Evolutionary conservation across 2,113 vertebrate genomes (phyloP).

Genomic region (Perca fluviatilis): DNA sequence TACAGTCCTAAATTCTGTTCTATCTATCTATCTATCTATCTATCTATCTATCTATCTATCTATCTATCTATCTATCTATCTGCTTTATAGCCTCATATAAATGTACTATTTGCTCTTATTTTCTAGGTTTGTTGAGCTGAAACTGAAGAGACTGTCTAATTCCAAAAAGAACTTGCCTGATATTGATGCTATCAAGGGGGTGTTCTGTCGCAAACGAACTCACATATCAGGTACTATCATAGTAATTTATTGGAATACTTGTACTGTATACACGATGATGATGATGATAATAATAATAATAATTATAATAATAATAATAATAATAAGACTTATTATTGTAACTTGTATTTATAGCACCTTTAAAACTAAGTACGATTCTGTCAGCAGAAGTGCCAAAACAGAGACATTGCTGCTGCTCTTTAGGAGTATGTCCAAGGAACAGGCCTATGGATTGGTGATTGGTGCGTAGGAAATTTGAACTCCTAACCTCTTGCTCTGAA

Average conservation of each 20-base stretch:
- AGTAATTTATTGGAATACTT: background rate
- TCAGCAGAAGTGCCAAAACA: too few species aligned
- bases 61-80: background rate
- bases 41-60: background rate
- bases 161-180: constrained; percentile 43
- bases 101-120: background rate
- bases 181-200: constrained; percentile 46
- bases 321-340: too few species aligned
- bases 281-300: too few species aligned
- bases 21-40: too few species aligned
- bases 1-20: constrained; percentile 14
- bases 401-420: too few species aligned
- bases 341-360: too few species aligned
- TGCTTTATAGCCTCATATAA: background rate
- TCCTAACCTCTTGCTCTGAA: too few species aligned
- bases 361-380: too few species aligned
- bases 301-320: background rate
- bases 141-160: constrained; percentile 49
- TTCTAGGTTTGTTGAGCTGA: constrained; percentile 63
- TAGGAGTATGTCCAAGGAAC: too few species aligned
- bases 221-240: constrained; percentile 51
- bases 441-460: too few species aligned
- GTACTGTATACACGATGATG: background rate
- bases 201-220: constrained; percentile 64
- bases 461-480: too few species aligned